These are phyloP conservation scores for Grammomys surdaster DNA, from an alignment of 2,113 vertebrate genomes.

Conservation along the genomic window DNA sequence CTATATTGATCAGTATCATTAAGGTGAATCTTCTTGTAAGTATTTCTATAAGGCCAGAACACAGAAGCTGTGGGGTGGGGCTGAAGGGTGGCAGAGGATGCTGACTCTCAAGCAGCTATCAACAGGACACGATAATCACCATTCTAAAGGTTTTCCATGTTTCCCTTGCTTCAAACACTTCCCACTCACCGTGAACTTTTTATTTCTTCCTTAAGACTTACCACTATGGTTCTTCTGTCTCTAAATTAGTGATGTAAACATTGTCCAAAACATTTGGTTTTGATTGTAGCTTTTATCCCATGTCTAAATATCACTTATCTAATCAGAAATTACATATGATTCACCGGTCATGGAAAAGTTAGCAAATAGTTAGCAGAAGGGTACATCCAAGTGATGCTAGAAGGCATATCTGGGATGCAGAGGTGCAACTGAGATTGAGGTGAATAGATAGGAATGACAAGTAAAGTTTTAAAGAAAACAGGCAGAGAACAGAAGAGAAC, in stretches of 20 bases:
- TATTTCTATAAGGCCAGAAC: neutral
- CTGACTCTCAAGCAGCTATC: neutral
- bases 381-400: neutral
- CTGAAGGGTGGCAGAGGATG: neutral
- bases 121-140: neutral
- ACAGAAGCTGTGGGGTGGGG: neutral
- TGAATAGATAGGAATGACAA: neutral
- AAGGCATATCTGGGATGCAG: neutral
- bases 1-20: neutral
- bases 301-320: neutral
- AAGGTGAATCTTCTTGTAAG: neutral
- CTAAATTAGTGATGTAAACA: neutral
- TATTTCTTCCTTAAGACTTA: neutral
- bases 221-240: neutral
- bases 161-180: neutral
- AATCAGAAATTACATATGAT: neutral
- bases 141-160: neutral
- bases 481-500: neutral
- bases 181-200: neutral
- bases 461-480: neutral
- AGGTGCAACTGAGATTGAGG: neutral
- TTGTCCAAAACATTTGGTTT: neutral
- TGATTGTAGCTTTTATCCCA: neutral
- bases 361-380: neutral
- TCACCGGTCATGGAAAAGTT: neutral